Base-by-base conservation (phyloP, 37 sponge, comb jelly and placozoan species). In the Lycopodina hypogea region DNA sequence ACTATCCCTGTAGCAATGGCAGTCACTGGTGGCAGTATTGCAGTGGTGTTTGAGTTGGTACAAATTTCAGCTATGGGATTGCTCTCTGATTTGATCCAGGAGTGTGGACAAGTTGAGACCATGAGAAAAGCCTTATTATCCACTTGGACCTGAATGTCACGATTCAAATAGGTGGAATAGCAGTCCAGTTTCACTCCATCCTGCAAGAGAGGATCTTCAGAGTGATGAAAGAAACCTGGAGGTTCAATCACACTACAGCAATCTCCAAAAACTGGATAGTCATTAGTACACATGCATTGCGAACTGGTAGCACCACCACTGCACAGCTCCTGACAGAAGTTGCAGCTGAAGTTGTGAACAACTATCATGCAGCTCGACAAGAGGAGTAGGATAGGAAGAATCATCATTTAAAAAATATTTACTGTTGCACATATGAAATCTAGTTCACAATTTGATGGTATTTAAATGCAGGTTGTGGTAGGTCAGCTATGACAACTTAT, bases 11-110 rank as follows among this genome's bases (percentile, higher is more conserved):
- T 70, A 0, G 21, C 68, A 0, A 9, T 19, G 50, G 75, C 70
- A 12, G 87, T 81, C 0, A 87, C 76, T 23, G 82, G 82, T 29
- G 76, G 78, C 45, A 80, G 55, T 11, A 15, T 21, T 29, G 29
- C 18, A 68, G 28, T 37, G 24, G 38, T 3, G 18, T 21, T 0
- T 3, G 18, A 61, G 19, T 45, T 2, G 42, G 36, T 41, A 61
- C 69, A 75, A 28, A 41, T 76, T 15, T 41, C 40, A 3, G 32
- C 19, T 22, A 26, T 23, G 8, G 3, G 2, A 14, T 0, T 1
- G 3, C 34, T 24, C 50, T 48, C 26, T 50, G 42, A 30, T 55
- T 23, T 69, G 11, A 33, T 24, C 79, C 79, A 78, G 56, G 29
- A 28, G 33, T 37, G 23, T 9, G 81, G 81, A 28, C 81, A 81